A percentile compares a stretch with the other conserved stretches of the same genome.
These are phyloP conservation scores for Laupala kohalensis DNA, from an alignment of 1,140 invertebrate genomes.

Conservation along the genomic window DNA sequence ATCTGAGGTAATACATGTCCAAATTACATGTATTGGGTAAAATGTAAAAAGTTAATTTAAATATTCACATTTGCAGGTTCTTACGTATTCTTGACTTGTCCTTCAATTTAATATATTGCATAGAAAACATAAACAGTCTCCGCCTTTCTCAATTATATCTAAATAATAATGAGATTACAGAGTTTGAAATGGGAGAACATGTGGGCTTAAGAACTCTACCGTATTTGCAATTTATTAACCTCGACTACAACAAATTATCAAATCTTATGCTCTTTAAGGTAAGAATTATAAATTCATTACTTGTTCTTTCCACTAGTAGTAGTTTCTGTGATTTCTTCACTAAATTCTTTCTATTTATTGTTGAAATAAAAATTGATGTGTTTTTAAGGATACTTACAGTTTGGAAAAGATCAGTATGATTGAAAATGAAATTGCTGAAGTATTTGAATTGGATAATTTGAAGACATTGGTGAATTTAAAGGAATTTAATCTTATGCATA, in stretches of 20 bases:
- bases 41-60: neutral
- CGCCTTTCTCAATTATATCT: neutral
- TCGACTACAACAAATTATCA: neutral
- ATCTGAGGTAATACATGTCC: neutral
- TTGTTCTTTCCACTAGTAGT: too few species aligned
- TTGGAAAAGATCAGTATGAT: neutral
- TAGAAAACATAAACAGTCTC: conserved; percentile 2
- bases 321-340: too few species aligned
- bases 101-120: conserved; percentile 1
- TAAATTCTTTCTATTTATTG: too few species aligned
- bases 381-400: neutral
- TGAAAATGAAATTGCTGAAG: neutral
- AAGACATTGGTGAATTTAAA: neutral
- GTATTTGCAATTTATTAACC: neutral
- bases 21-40: neutral
- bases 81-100: conserved; percentile 1
- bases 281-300: neutral
- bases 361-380: neutral
- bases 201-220: conserved; percentile 4
- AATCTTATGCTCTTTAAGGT: conserved; percentile 1
- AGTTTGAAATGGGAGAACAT: conserved; percentile 2
- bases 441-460: neutral
- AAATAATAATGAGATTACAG: conserved; percentile 1
- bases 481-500: neutral
- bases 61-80: neutral